Conservation (phyloP, 2,113 vertebrate genomes). For the Oreotrochilus melanogaster region DNA sequence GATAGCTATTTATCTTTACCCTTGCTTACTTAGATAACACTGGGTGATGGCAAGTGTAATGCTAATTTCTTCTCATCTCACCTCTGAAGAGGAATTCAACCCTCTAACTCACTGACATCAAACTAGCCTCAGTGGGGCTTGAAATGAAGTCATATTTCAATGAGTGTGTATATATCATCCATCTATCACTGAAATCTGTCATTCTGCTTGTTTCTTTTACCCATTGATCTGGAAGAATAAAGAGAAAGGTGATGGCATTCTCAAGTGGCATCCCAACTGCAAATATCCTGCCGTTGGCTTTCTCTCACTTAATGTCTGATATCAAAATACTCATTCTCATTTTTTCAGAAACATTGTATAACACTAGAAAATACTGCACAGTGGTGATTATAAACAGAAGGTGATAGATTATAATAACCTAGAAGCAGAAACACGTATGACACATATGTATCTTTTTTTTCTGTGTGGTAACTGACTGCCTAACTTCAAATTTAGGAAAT, state of each 20-base stretch:
- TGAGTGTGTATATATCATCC: not conserved
- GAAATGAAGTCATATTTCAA: not conserved
- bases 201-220: not conserved
- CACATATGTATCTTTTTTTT: not conserved
- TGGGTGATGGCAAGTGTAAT: not conserved
- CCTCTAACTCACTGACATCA: not conserved
- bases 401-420: not conserved
- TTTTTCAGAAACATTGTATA: not conserved
- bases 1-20: not conserved
- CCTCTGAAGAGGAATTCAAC: not conserved
- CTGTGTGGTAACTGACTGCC: not conserved
- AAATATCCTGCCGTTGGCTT: not conserved
- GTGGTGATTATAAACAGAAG: not conserved
- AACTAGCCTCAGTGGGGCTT: not conserved
- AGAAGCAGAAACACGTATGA: not conserved
- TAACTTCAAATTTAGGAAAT: not conserved
- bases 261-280: not conserved
- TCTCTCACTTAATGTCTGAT: not conserved
- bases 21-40: not conserved
- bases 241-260: not conserved
- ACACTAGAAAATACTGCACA: not conserved
- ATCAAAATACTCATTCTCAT: not conserved
- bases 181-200: not conserved
- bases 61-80: not conserved
- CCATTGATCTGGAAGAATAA: not conserved